Conservation (phyloP, 2,113 vertebrate genomes). For the Aegotheles bennettii region DNA sequence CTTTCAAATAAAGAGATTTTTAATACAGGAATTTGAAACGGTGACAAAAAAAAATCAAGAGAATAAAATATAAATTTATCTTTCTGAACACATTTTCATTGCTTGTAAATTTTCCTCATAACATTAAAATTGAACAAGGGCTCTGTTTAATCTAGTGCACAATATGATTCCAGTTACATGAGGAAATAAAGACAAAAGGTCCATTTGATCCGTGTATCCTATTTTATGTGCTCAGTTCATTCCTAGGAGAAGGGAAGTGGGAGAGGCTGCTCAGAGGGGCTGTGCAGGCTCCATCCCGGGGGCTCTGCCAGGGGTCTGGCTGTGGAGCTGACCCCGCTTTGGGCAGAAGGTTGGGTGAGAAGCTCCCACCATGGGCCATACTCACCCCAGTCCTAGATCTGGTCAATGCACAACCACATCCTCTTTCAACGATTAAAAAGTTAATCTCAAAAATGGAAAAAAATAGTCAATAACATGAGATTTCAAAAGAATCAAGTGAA, state of each 20-base stretch:
- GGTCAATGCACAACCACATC: not conserved
- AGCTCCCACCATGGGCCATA: accelerated
- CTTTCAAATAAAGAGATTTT: not conserved
- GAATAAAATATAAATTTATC: not conserved
- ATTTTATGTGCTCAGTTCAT: not conserved
- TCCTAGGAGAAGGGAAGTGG: not conserved
- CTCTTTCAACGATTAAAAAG: not conserved
- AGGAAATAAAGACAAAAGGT: not conserved
- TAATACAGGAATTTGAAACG: not conserved
- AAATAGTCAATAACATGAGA: accelerated
- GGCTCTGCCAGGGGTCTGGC: not conserved
- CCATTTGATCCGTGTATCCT: not conserved
- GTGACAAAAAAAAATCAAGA: not conserved
- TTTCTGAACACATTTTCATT: not conserved
- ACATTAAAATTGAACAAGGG: not conserved
- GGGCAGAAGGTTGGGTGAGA: not conserved
- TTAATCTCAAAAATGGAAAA: not conserved
- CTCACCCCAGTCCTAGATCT: accelerated
- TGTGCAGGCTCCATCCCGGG: accelerated
- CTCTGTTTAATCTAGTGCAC: not conserved
- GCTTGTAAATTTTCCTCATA: not conserved
- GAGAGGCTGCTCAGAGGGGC: not conserved
- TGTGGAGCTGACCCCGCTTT: too few relatives aligned
- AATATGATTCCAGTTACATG: not conserved
- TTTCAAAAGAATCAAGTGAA: not conserved